These are phyloP conservation scores for Dryobotodes eremita DNA, from an alignment of 2,888 invertebrate genomes.

Conservation along the genomic window DNA sequence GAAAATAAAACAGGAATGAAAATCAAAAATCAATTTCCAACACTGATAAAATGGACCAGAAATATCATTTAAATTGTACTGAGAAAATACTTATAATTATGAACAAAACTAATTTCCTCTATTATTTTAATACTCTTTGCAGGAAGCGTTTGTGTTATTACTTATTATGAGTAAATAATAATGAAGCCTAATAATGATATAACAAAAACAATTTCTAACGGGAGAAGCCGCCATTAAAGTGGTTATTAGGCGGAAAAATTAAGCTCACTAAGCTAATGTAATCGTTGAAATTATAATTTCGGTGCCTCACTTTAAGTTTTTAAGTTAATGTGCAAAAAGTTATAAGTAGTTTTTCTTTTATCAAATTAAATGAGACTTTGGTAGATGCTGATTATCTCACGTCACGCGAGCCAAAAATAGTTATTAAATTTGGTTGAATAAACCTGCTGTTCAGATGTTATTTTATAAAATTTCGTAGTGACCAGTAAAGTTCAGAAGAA, in stretches of 20 bases:
- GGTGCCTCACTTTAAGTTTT: constrained; percentile 16
- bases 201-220: constrained; percentile 27
- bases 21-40: constrained; percentile 21
- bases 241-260: constrained; percentile 29
- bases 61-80: not conserved
- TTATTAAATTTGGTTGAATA: not conserved
- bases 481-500: not conserved
- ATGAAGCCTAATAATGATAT: not conserved
- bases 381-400: constrained; percentile 6
- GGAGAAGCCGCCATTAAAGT: constrained; percentile 25
- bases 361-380: constrained; percentile 2
- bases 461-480: not conserved
- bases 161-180: constrained; percentile 16
- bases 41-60: not conserved
- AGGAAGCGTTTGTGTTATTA: constrained; percentile 47
- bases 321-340: constrained; percentile 28
- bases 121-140: constrained; percentile 35
- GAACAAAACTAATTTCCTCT: constrained; percentile 51
- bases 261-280: constrained; percentile 28
- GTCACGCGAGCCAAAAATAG: constrained; percentile 9
- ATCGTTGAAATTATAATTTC: constrained; percentile 21
- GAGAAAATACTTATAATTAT: constrained; percentile 36
- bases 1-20: constrained; percentile 8
- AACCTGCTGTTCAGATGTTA: not conserved
- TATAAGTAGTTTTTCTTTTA: not conserved